Conservation (phyloP, 2,797 vertebrate species). For the Pristis pectinata region DNA sequence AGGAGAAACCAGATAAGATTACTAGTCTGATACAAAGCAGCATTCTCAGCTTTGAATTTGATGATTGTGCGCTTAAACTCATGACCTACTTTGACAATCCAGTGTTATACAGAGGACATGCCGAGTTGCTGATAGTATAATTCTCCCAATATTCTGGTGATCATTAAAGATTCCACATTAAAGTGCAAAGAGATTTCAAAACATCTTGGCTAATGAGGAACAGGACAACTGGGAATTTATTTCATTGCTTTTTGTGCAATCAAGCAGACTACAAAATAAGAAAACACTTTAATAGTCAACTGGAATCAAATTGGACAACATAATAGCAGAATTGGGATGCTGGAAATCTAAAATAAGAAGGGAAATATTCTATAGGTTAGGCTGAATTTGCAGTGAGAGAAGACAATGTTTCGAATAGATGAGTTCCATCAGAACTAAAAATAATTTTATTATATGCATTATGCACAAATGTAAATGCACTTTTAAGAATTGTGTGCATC, state of each 20-base stretch:
- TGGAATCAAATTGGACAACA: too few relatives aligned
- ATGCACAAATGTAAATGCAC: too few relatives aligned
- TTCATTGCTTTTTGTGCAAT: not conserved
- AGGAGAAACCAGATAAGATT: not conserved
- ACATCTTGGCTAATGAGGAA: not conserved
- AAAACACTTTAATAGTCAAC: too few relatives aligned
- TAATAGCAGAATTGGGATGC: too few relatives aligned
- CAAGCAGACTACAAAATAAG: too few relatives aligned
- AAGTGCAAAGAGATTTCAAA: not conserved
- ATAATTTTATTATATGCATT: too few relatives aligned
- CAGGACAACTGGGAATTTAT: not conserved
- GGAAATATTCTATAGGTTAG: too few relatives aligned
- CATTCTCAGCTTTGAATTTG: not conserved
- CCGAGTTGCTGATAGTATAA: not conserved
- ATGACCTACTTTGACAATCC: not conserved
- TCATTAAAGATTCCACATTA: not conserved
- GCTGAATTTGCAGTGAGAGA: too few relatives aligned
- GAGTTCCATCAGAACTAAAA: too few relatives aligned
- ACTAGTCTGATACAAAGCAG: not conserved
- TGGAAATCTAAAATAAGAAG: too few relatives aligned
- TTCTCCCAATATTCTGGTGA: not conserved
- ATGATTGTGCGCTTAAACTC: not conserved
- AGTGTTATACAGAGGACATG: not conserved
- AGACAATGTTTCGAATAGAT: too few relatives aligned
- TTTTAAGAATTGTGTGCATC: too few relatives aligned